Percentiles rank a stretch among this genome's conserved stretches.
Evolutionary conservation across 2,113 vertebrate species (phyloP).

Genomic region (Greenwoodochromis staneri): DNA sequence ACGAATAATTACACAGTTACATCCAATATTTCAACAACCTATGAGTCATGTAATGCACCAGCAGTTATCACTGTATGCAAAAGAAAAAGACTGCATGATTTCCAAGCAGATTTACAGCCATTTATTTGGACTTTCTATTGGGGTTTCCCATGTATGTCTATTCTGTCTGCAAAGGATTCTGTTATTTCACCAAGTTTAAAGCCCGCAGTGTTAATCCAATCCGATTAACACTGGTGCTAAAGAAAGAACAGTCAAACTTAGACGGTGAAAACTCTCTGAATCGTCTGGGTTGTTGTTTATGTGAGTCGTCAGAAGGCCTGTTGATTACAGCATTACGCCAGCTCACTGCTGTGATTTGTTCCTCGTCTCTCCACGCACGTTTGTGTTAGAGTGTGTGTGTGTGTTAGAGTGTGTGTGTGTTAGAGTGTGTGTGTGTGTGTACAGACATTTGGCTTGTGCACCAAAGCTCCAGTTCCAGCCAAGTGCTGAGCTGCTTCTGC

Average conservation of each 20-base stretch:
- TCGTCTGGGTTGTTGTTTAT: background rate
- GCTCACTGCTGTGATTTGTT: constrained; percentile 12
- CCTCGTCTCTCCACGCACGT: background rate
- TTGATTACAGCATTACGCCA: background rate
- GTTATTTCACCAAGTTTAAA: background rate
- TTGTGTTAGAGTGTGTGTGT: background rate
- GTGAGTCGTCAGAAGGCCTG: background rate
- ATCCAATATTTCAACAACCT: background rate
- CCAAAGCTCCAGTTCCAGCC: background rate
- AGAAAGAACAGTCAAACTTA: background rate
- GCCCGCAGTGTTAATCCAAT: background rate
- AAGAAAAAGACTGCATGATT: background rate
- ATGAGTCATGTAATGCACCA: background rate
- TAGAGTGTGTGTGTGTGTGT: background rate
- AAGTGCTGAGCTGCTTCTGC: constrained; percentile 13
- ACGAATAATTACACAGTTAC: background rate
- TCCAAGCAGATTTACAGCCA: background rate
- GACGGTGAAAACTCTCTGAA: background rate
- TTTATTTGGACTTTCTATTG: background rate
- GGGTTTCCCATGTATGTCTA: background rate
- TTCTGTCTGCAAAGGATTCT: background rate
- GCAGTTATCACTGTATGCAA: background rate
- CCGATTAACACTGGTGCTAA: background rate
- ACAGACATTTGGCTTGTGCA: background rate
- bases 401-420: background rate